phyloP scores from a whole-genome alignment of 2,797 vertebrate species.

The Cichlasoma orientale region DNA sequence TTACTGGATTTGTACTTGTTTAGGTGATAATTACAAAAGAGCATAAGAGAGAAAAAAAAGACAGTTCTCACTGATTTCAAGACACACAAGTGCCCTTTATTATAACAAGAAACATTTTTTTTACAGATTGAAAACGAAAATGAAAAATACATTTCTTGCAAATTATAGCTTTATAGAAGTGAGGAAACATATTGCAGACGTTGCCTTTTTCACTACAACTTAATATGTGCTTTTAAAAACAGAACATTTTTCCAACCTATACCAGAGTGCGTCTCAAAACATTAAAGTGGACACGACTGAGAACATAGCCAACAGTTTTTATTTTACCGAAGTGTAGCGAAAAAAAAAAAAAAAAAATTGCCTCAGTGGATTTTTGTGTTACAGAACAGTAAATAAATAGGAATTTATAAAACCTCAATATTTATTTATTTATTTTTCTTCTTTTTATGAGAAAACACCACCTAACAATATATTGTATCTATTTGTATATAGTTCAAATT shows the following conservation, averaged over 20 bases:
- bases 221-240: conserved; percentile 77
- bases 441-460: conserved; percentile 56
- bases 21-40: no score
- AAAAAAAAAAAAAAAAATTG: conserved; percentile 45
- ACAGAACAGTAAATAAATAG: conserved; percentile 77
- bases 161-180: conserved; percentile 71
- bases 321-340: conserved; percentile 39
- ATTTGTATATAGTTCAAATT: conserved; percentile 71
- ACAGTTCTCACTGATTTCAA: conserved; percentile 53
- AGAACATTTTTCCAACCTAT: conserved; percentile 74
- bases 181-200: conserved; percentile 82
- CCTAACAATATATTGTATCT: conserved; percentile 64
- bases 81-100: conserved; percentile 87
- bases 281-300: conserved; percentile 61
- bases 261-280: conserved; percentile 74
- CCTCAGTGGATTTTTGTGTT: conserved; percentile 46
- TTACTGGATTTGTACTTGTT: background rate
- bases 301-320: conserved; percentile 53
- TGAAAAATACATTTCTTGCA: conserved; percentile 73
- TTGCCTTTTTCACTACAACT: conserved; percentile 81
- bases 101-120: conserved; percentile 78
- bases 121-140: conserved; percentile 73
- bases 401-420: conserved; percentile 71
- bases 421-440: conserved; percentile 54
- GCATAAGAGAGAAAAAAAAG: background rate